Percentiles rank a stretch among this genome's conserved stretches.
Conservation (phyloP, 2,888 invertebrate species). For the Cotesia congregata region DNA sequence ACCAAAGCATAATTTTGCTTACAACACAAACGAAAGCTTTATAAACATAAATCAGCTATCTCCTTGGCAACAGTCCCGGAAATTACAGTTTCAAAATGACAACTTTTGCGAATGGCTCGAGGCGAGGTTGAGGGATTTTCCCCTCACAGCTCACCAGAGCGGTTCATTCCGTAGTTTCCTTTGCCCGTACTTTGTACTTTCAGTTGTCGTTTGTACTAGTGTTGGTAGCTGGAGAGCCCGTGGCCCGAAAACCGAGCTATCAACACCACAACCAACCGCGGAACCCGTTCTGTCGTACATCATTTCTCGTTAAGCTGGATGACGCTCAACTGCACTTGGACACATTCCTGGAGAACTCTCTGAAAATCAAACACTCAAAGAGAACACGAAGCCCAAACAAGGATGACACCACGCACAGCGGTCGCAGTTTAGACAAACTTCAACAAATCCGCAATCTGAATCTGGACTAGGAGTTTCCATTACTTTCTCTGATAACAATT, state of each 20-base stretch:
- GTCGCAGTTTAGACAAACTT: conserved; percentile 17
- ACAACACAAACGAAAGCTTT: too few species aligned
- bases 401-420: conserved; percentile 6
- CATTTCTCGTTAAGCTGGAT: background rate
- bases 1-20: too few species aligned
- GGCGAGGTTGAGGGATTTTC: conserved; percentile 5
- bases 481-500: conserved; percentile 1
- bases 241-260: background rate
- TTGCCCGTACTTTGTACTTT: background rate
- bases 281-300: background rate
- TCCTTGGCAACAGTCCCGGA: conserved; percentile 35
- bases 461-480: background rate
- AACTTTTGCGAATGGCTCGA: conserved; percentile 31
- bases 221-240: background rate
- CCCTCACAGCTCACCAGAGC: background rate
- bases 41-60: background rate
- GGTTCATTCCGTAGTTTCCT: background rate
- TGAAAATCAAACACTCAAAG: conserved; percentile 9
- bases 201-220: too few species aligned
- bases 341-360: conserved; percentile 13
- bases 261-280: background rate
- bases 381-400: background rate
- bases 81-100: conserved; percentile 40
- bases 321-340: background rate
- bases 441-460: background rate